Base-by-base conservation (phyloP, 1,140 invertebrate species). In the Nasonia vitripennis region DNA sequence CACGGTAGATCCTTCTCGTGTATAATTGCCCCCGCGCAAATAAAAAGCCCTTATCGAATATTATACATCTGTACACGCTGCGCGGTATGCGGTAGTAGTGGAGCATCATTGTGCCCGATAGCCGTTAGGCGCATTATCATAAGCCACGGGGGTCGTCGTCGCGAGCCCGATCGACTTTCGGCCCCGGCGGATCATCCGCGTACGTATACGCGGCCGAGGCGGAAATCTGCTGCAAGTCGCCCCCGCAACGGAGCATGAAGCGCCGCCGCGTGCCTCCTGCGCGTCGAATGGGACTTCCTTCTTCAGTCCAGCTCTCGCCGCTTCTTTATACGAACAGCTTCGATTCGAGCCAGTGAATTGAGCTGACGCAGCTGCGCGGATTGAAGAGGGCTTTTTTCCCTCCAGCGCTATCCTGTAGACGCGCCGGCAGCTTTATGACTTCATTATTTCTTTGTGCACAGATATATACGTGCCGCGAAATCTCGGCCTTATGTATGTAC, bases 201-300 rank as follows among this genome's bases (percentile, higher is more conserved):
- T 67, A n/a, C n/a, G 20, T 67, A 2, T 34, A 34, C 34, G 5
- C 34, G 51, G 55, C 55, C 62, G 62, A 68, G n/a, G n/a, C 67
- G 67, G 67, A 68, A 68, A 68, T 68, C 67, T 23, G 11, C 23
- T 6, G 12, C 27, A 9, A 27, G 23, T 71, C 68, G 27, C 7
- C 23, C 55, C 55, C 17, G 23, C 68, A 71, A 71, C 68, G 68
- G 20, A 71, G 68, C 68, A n/a, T 71, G 31, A 71, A 71, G 68
- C 27, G 27, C 27, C 31, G 68, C 68, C 31, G 23, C 55, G 55
- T 71, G 68, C 68, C 68, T 27, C 31, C 9, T 27, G 68, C 68
- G 23, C 68, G 31, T 71, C 23, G 31, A 27, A 31, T 71, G 23
- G 11, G 17, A 71, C 68, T 71, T 71, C 27, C 68, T 71, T 34